Base-by-base conservation (phyloP, 2,797 vertebrate species). In the Bradypodion ventrale region DNA sequence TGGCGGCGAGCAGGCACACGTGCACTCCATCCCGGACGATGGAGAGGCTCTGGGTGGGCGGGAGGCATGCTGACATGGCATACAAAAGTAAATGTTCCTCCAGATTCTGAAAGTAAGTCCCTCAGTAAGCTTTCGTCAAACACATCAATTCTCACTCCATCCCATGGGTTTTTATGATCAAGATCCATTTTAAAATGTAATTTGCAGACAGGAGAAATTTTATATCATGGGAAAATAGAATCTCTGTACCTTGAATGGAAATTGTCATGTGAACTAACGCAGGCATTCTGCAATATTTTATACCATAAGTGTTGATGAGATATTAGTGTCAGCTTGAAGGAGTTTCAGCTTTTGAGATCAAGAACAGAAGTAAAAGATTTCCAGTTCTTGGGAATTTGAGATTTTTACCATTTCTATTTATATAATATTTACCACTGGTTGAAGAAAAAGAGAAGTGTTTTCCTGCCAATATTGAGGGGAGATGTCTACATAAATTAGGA, bases 401-500 rank as follows among this genome's bases (percentile, higher is more conserved):
- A 89, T 89, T 91, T 90, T 84, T 90, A 84, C 87, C 87, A 81
- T 92, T 92, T 89, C 82, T 90, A 92, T 92, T 92, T 94, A 77
- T 85, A 91, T 87, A 91, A 90, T 93, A 92, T 92, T 91, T 93
- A 84, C 89, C 89, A 88, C 88, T 82, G 88, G 72, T 42, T 40
- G 75, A 85, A 75, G 80, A 81, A 83, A 74, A 74, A 35, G 35
- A 37, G n/a, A 62, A 15, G n/a, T 6, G 56, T 89, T 83, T 83
- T 91, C 63, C 75, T 93, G 90, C 91, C 91, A 94, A 90, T 68
- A 68, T 80, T 62, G 62, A 91, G 89, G 87, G 84, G 84, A 87
- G 89, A 93, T 89, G 85, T 89, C 87, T 92, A 88, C 90, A 89
- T 93, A 88, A 94, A 93, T 94, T 93, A 93, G 90, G 70, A 77